phyloP scores from a whole-genome alignment of 2,888 invertebrate species.

The Orthosia gracilis region DNA sequence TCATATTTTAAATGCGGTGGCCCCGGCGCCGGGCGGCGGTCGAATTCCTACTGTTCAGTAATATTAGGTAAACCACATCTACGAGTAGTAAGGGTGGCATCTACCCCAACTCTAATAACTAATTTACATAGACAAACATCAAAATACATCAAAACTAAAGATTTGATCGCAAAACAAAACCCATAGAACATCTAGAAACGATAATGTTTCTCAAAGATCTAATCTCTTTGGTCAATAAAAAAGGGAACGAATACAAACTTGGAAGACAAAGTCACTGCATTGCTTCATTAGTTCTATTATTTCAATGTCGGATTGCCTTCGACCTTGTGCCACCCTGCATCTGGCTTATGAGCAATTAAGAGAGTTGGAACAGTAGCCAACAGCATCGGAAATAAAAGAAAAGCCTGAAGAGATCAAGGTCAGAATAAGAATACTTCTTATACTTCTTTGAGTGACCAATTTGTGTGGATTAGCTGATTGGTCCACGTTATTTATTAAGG shows the following conservation, averaged over 20 bases:
- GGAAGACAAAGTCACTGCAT: background rate
- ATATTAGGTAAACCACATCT: background rate
- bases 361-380: background rate
- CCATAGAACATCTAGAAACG: background rate
- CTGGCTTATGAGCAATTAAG: constrained; percentile 19
- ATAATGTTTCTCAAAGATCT: background rate
- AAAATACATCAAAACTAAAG: background rate
- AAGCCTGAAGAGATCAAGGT: background rate
- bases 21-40: background rate
- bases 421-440: background rate
- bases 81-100: background rate
- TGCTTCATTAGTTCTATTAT: constrained; percentile 8
- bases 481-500: background rate
- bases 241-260: background rate
- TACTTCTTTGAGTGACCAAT: background rate
- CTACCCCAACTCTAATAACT: background rate
- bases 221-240: background rate
- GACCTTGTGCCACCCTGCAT: background rate
- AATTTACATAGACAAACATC: too few relatives aligned
- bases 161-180: background rate
- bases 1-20: background rate
- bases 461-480: background rate
- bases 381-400: background rate
- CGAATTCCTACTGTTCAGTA: background rate
- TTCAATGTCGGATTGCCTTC: background rate